Evolutionary conservation across 2,113 vertebrate species (phyloP), one percentile per base, ranked within the genome.

Genomic region (Pipra filicauda): DNA sequence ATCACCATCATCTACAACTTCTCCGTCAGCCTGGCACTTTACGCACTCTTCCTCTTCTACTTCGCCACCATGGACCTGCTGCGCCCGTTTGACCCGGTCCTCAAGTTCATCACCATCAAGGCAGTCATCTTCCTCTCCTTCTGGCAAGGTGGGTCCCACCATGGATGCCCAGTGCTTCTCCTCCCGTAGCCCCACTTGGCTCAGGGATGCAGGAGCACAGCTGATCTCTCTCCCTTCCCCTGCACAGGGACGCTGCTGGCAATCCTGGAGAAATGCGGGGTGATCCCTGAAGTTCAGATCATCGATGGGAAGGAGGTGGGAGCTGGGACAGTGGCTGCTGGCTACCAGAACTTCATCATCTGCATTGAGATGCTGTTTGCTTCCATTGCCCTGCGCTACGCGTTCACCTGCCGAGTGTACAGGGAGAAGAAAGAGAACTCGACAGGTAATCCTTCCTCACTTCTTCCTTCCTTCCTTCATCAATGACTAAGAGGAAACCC

Each of bases 61-160:
- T 99, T 99, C 0, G 99, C 99, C 79, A 99, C 99, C 82, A 99
- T 97, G 90, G 99, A 99, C 86, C 98, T 99, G 71, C 98, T 99
- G 72, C 97, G 96, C n/a, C 99, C 99, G 0, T 99, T 98, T 8
- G 98, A 99, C 71, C 99, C 99, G 0, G 98, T 99, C 55, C 98
- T 99, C 67, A 99, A 99, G 97, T 99, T 99, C 94, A 98, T 99
- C 96, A 99, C 99, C 44, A 99, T 99, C 96, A 99, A 99, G 95
- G 99, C 99, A 0, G 98, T 99, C 96, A 99, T 99, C 94, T 99
- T 99, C 97, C 98, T 99, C 54, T 99, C 99, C 26, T 99, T 99
- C 97, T 99, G 99, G 99, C 99, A 99, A 98, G 99, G 99, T 99
- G 65, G 12, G 98, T 95, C n/a, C 70, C 75, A 48, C 28, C 64